phyloP scores from a whole-genome alignment of 2,888 invertebrate species.

The Meta bourneti region DNA sequence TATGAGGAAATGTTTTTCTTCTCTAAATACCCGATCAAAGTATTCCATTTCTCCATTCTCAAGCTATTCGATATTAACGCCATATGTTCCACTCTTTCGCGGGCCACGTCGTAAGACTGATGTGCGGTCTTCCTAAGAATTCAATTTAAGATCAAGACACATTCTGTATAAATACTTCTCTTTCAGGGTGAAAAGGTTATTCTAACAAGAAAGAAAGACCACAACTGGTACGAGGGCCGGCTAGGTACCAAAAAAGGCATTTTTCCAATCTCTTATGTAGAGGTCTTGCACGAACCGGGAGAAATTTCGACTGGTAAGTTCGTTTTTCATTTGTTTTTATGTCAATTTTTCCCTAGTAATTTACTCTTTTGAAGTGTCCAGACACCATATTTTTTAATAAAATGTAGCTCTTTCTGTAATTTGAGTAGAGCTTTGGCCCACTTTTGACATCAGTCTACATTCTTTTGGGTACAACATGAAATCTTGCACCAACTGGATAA shows the following conservation, averaged over 20 bases:
- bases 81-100: too few species aligned
- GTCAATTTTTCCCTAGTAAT: too few species aligned
- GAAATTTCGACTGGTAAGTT: conserved; percentile 49
- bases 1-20: too few species aligned
- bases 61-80: too few species aligned
- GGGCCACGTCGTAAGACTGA: too few species aligned
- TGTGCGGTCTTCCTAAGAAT: neutral
- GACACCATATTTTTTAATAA: neutral
- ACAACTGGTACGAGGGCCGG: conserved; percentile 81
- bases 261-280: conserved; percentile 81
- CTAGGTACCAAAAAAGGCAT: conserved; percentile 81
- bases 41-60: too few species aligned
- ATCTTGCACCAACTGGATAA: too few species aligned
- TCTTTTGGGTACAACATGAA: too few species aligned
- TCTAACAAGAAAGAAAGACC: conserved; percentile 79
- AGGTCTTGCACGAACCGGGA: conserved; percentile 78
- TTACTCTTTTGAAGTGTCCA: neutral
- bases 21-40: too few species aligned
- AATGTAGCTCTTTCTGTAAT: too few species aligned
- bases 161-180: neutral
- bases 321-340: neutral
- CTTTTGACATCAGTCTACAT: too few species aligned
- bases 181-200: conserved; percentile 76
- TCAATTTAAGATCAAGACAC: neutral
- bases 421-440: too few species aligned